Percentiles rank a stretch among this genome's conserved stretches.
These are phyloP conservation scores for Netelia melanura DNA, from an alignment of 2,888 invertebrate genomes.

Conservation along the genomic window DNA sequence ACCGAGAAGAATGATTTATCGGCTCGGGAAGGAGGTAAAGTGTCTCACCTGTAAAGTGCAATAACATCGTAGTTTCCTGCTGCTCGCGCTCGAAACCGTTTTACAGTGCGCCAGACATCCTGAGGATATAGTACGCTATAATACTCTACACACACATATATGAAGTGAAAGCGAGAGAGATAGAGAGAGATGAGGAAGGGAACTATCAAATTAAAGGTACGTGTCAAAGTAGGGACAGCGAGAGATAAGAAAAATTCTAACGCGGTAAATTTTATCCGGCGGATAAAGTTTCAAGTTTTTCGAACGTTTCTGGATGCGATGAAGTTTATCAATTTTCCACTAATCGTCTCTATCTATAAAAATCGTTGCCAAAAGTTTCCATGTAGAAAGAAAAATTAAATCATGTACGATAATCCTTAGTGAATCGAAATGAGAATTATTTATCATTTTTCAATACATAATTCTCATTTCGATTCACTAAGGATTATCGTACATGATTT, in stretches of 20 bases:
- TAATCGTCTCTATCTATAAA: too few relatives aligned
- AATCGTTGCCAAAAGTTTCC: too few relatives aligned
- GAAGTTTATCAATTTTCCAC: not conserved
- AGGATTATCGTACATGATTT: too few relatives aligned
- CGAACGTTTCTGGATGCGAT: not conserved
- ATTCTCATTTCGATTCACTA: too few relatives aligned
- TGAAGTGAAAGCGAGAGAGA: not conserved
- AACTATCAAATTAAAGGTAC: conserved; percentile 61
- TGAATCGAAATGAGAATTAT: too few relatives aligned
- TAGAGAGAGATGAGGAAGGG: conserved; percentile 24
- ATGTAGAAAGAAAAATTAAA: too few relatives aligned
- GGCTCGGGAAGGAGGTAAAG: conserved; percentile 58
- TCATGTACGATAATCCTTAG: too few relatives aligned
- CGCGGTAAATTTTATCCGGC: conserved; percentile 49
- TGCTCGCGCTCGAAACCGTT: conserved; percentile 32
- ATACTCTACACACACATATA: not conserved
- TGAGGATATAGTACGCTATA: conserved; percentile 17
- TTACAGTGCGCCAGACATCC: conserved; percentile 37
- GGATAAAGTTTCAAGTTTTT: conserved; percentile 56
- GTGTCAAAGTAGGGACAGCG: conserved; percentile 42
- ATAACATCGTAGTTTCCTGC: conserved; percentile 65
- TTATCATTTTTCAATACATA: too few relatives aligned
- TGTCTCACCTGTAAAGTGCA: conserved; percentile 67
- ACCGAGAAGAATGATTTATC: conserved; percentile 66
- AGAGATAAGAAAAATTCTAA: conserved; percentile 53